These are phyloP conservation scores for Micronycteris hirsuta DNA, from an alignment of 2,113 vertebrate genomes.

Conservation along the genomic window DNA sequence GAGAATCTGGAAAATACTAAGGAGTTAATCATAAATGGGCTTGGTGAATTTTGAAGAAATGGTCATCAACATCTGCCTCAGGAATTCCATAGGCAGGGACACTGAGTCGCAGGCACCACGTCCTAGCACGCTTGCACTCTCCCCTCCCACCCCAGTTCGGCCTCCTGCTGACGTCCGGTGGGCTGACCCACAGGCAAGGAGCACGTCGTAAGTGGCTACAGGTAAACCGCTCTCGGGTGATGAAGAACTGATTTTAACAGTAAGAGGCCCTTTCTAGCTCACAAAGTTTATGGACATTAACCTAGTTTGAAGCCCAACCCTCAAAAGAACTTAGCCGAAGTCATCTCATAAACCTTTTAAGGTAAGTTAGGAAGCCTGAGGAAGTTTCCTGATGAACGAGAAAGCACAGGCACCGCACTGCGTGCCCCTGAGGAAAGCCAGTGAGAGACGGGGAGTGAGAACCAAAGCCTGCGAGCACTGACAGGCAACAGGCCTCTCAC, in stretches of 20 bases:
- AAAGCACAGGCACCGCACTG: not conserved
- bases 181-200: not conserved
- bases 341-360: constrained; percentile 28
- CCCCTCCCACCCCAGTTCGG: rapidly evolving
- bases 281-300: not conserved
- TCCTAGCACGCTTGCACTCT: not conserved
- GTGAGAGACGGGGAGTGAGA: not conserved
- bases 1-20: not conserved
- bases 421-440: not conserved
- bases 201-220: not conserved
- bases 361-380: not conserved
- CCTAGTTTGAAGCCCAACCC: not conserved
- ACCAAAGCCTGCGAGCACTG: not conserved
- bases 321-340: constrained; percentile 17
- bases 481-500: not conserved
- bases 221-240: not conserved
- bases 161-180: not conserved
- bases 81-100: not conserved
- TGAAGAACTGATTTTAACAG: not conserved
- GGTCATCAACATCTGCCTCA: not conserved
- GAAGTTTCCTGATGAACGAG: not conserved
- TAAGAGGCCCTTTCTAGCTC: not conserved
- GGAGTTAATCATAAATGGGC: not conserved
- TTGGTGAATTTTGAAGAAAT: not conserved
- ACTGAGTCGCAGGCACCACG: not conserved